Evolutionary conservation across 2,113 vertebrate genomes (phyloP), one percentile per base, ranked within the genome.

Genomic region (Microcebus tavaratra): DNA sequence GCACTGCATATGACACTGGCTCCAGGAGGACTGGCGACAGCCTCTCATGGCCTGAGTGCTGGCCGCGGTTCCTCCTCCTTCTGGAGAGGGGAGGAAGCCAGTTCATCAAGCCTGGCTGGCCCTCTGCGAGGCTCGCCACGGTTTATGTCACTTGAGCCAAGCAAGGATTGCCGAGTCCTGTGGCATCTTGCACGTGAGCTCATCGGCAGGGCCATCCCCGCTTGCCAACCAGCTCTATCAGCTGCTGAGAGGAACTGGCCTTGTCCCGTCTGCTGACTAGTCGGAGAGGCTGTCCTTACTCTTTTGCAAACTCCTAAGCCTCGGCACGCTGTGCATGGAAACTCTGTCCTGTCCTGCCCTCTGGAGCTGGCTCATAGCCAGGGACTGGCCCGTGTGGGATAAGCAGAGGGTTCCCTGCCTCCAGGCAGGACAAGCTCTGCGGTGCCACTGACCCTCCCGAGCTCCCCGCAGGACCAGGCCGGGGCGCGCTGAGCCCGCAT

Each of bases 141-240:
- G 25, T 9, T 67, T 29, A 25, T 3, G 21, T 27, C 48, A 53
- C 34, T 27, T 1, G 17, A 36, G 73, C 9, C 57, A 11, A 20
- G 67, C 57, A 11, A 20, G 67, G 50, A 11, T 2, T 1, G 53
- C 48, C 57, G 12, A 34, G 53, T 21, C 25, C 17, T 39, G 6
- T 10, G 29, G 36, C 6, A 36, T n/a, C 67, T 18, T n/a, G 23
- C 0, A 0, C 0, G 2, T 7, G 67, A 42, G 39, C 39, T 81
- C 39, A 4, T 8, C 0, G 6, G 82, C 1, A 0, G 31, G 57
- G 7, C 63, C 6, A 8, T 55, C 45, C 0, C 5, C 18, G 6
- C 0, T 10, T 10, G 88, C 57, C 31, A 14, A 31, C 73, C 48
- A 20, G n/a, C 12, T 13, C 31, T 39, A 13, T 14, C 25, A 8